Conservation (phyloP, 2,888 invertebrate genomes). For the Psylliodes chrysocephalus region DNA sequence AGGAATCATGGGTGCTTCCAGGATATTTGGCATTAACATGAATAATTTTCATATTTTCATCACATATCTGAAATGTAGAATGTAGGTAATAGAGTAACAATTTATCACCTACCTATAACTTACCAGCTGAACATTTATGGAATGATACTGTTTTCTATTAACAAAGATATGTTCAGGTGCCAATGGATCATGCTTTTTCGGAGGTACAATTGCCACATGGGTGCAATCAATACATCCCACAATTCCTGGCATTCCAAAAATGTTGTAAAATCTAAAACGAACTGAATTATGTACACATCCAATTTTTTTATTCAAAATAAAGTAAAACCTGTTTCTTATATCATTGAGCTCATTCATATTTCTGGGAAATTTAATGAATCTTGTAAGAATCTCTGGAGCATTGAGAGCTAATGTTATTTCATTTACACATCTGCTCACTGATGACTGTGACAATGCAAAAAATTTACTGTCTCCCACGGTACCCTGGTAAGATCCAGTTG, state of each 20-base stretch:
- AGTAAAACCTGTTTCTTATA: conserved; percentile 13
- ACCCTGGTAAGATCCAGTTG: conserved; percentile 36
- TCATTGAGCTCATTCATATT: conserved; percentile 33
- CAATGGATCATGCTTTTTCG: conserved; percentile 36
- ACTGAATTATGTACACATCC: not conserved
- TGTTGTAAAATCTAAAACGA: conserved; percentile 17
- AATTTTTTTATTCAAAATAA: not conserved
- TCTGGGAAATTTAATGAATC: conserved; percentile 33
- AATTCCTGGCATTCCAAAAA: conserved; percentile 36
- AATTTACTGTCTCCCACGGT: conserved; percentile 31
- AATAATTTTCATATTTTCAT: conserved; percentile 25
- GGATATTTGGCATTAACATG: conserved; percentile 31
- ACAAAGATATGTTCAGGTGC: conserved; percentile 49
- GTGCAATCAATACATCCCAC: conserved; percentile 49
- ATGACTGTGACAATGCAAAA: conserved; percentile 34
- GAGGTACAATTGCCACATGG: conserved; percentile 49
- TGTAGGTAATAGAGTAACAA: conserved; percentile 9
- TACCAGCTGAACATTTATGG: conserved; percentile 48
- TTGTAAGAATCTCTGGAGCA: conserved; percentile 20
- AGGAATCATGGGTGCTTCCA: conserved; percentile 27
- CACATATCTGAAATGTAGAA: conserved; percentile 26
- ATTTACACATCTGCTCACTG: conserved; percentile 33
- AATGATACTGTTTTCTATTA: conserved; percentile 51
- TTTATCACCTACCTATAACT: conserved; percentile 13
- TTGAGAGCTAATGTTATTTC: conserved; percentile 31